Evolutionary conservation across 2,797 vertebrate species (phyloP), one percentile per base, ranked within the genome.

Genomic region (Gila robusta): DNA sequence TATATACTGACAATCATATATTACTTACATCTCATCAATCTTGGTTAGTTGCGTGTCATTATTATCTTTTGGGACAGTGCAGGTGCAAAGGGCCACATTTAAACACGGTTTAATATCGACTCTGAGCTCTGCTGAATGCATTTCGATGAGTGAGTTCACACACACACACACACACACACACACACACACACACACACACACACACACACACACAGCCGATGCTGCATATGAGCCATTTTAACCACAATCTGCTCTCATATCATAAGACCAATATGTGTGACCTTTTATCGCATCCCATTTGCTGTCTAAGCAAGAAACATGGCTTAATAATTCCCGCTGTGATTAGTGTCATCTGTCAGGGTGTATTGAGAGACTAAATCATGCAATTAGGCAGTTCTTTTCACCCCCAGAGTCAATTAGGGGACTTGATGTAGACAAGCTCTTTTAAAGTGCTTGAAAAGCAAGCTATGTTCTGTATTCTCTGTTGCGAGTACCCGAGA

Each of bases 361-460:
- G 62, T 4, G n/a, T 69, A 84, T 56, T 78, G 44, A 78, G 47
- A 78, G 73, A 28, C 35, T 71, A 79, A 85, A 71, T 84, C 59
- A 71, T 44, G 74, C 74, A 84, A 71, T 71, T 79, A 79, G 77
- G 84, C 77, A 72, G 12, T 80, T 85, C 54, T 85, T 72, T 80
- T 85, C 49, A 47, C 52, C 37, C 39, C 28, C 5, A 6, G 69
- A n/a, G 67, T 73, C 69, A 85, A 80, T 80, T 85, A 80, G 41
- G 21, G 37, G 14, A 72, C 77, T 49, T 44, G 28, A 85, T 85
- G 26, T 32, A 56, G 67, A 62, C 76, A 37, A 79, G 83, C 83
- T 54, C 52, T 85, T 85, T 85, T 62, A 79, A 79, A 85, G 39
- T 62, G 54, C 28, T 59, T 85, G 76, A 85, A 85, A 85, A 85